Evolutionary conservation across 2,113 vertebrate genomes (phyloP), one percentile per base, ranked within the genome.

Genomic region (Thunnus maccoyii): DNA sequence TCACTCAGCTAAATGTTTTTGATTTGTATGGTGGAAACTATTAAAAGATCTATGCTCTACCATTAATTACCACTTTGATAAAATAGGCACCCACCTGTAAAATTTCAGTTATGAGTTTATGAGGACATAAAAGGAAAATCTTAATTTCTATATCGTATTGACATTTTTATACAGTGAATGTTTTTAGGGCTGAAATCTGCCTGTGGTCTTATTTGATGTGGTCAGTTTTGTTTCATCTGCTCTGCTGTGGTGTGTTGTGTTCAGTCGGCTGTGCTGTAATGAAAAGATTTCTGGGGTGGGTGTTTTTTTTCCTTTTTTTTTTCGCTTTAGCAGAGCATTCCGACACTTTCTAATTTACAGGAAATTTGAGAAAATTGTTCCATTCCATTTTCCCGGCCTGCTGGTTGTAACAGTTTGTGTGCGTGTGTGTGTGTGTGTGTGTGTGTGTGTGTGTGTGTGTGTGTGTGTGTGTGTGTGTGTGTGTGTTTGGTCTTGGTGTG

Each of bases 321-420:
- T 78, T 63, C 77, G 68, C 88, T 76, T 83, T 72, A 67, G 70
- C 75, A 90, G 85, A 86, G 78, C 72, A 77, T 20, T 41, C 80
- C 32, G 91, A 94, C 94, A 92, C 93, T 95, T 96, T 94, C 91
- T 95, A 95, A 96, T 96, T 96, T 96, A 96, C 87, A 94, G 94
- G 86, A 95, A 95, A 96, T 96, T 95, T 96, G 93, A 94, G 95
- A 91, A 95, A 96, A 96, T 93, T 84, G 92, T 94, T 95, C 86
- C 85, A 94, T 96, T 96, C 89, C 67, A 91, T 92, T 93, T 87
- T 91, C 76, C 86, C 80, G 78, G 92, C 92, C 93, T 41, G 92
- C 93, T 67, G 47, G 36, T 27, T 65, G 30, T 3, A 72, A 22
- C 8, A 2, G 36, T 41, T 7, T 41, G 36, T 36, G 30, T 32